Conservation (phyloP, 2,888 invertebrate genomes). For the Ceriagrion tenellum region DNA sequence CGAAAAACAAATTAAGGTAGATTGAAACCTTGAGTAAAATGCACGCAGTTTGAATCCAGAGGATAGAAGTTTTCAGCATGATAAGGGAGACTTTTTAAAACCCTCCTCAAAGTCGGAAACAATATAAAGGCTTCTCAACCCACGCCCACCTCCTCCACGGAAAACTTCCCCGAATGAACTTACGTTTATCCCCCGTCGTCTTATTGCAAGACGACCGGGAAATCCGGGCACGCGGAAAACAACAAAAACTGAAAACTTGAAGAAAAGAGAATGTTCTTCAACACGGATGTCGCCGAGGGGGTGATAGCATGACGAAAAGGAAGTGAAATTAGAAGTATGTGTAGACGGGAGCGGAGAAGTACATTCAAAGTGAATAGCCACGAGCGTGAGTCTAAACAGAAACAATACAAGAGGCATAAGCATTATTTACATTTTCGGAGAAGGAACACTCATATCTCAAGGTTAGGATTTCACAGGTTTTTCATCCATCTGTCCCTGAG, state of each 20-base stretch:
- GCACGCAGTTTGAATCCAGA: not conserved
- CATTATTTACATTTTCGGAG: too few relatives aligned
- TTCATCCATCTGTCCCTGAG: too few relatives aligned
- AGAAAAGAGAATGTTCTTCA: not conserved
- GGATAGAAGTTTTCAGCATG: not conserved
- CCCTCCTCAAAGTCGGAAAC: slow-evolving; percentile 2
- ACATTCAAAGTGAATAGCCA: too few relatives aligned
- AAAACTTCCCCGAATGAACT: not conserved
- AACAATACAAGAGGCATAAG: too few relatives aligned
- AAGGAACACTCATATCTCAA: too few relatives aligned
- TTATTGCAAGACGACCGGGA: not conserved
- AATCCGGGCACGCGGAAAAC: slow-evolving; percentile 7
- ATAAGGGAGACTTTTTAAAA: not conserved
- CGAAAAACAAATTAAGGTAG: not conserved
- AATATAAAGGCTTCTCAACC: not conserved
- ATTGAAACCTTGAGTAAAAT: slow-evolving; percentile 10
- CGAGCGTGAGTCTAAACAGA: too few relatives aligned
- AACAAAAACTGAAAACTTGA: not conserved
- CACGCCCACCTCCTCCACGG: not conserved
- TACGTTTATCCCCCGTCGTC: not conserved
- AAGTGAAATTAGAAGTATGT: not conserved
- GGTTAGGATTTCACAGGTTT: too few relatives aligned
- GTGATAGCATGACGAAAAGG: not conserved
- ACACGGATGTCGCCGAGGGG: not conserved
- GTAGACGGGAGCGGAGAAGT: too few relatives aligned